Base-by-base conservation (phyloP, 2,888 invertebrate genomes). In the Melieria crassipennis region DNA sequence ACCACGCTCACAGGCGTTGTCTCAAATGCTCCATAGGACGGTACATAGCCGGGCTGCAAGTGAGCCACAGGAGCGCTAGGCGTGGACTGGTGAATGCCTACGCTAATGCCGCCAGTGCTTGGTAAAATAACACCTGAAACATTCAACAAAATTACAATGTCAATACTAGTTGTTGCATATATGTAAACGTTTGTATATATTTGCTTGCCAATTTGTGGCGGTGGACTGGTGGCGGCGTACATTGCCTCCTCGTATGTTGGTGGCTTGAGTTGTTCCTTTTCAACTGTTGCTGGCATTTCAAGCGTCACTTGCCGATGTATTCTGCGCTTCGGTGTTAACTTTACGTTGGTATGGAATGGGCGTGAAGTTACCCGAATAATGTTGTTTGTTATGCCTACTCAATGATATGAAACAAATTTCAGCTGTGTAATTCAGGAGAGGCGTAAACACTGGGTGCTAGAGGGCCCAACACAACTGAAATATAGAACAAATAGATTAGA, bases 1-100 rank as follows among this genome's bases (percentile, higher is more conserved):
- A 83, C 77, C 64, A 92, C 90, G 71, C 92, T 89, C 43, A 92
- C 90, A 7, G 90, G 91, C 0, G 88, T 87, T 1, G 87, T 83
- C 56, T 86, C 83, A 16, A 89, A 87, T 3, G 92, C 89, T n/a
- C 85, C 85, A 63, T 85, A 85, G 0, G 78, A 78, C 11, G 85
- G 79, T 16, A 91, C 91, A 77, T 91, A 92, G 9, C 68, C 73
- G 70, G 42, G 65, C 61, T 62, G 70, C 2, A 69, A 5, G 5
- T 46, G 75, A 6, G 75, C 74, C 16, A 75, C 72, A 3, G 83
- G 80, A 5, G 78, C 79, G 60, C 72, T 73, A 4, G 80, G 78
- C 30, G 30, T 30, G 57, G 69, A 69, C 9, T 76, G 75, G 13
- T 82, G 78, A 7, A 75, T 71, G 4, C 73, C 78, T 78, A 7